These are phyloP conservation scores for Bothrops jararaca DNA, from an alignment of 2,113 vertebrate species.

Conservation along the genomic window DNA sequence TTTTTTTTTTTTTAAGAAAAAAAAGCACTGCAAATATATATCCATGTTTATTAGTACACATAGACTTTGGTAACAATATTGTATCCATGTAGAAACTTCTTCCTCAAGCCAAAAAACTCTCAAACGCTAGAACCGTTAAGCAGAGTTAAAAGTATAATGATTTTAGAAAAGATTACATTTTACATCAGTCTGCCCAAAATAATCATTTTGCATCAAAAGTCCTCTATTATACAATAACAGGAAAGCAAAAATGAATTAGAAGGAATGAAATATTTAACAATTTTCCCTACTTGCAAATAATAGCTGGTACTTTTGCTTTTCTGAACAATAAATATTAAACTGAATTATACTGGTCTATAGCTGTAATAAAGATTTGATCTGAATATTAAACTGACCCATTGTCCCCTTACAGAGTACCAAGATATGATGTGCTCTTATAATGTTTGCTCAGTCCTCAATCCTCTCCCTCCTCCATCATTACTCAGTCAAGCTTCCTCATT, in stretches of 20 bases:
- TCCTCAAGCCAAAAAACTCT: background rate
- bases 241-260: slow-evolving; percentile 21
- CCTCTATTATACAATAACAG: background rate
- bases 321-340: background rate
- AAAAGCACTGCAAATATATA: background rate
- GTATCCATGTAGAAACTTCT: slow-evolving; percentile 1
- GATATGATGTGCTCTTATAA: slow-evolving; percentile 39
- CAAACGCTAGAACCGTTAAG: background rate
- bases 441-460: slow-evolving; percentile 20
- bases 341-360: background rate
- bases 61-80: background rate
- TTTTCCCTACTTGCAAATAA: background rate
- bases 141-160: background rate
- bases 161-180: slow-evolving; percentile 14
- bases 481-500: background rate
- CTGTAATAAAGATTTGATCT: background rate
- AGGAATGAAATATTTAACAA: slow-evolving; percentile 36
- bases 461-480: slow-evolving; percentile 31
- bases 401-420: background rate
- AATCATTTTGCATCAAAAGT: background rate
- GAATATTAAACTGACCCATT: background rate
- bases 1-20: too few species aligned
- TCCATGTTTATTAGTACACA: background rate
- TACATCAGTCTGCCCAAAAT: slow-evolving; percentile 13
- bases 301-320: fast-evolving